Percentiles rank a stretch among this genome's conserved stretches.
Conservation (phyloP, 2,113 vertebrate species). For the Vulpes lagopus region DNA sequence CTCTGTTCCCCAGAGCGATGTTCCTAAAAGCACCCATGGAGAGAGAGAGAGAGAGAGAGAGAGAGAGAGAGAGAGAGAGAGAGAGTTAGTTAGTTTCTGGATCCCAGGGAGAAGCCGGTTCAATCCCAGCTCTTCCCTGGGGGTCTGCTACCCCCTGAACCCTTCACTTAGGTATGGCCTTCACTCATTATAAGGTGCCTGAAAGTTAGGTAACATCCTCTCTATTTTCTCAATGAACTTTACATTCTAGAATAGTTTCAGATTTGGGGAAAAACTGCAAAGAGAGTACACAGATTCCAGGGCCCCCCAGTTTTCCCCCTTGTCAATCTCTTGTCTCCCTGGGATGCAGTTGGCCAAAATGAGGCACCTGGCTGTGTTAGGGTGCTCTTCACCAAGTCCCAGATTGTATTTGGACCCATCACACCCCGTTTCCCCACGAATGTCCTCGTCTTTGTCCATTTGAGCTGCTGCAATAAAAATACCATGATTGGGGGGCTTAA, state of each 20-base stretch:
- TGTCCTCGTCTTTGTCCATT: not conserved
- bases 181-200: not conserved
- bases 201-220: not conserved
- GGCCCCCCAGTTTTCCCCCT: not conserved
- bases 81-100: no score
- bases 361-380: not conserved
- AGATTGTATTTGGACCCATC: not conserved
- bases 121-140: not conserved
- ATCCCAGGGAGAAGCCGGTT: not conserved
- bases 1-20: not conserved
- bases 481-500: not conserved
- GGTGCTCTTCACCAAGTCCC: not conserved
- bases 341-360: not conserved
- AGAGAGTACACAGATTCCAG: not conserved
- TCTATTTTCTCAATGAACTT: not conserved
- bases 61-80: no score
- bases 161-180: not conserved
- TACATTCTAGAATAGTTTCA: not conserved
- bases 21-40: not conserved
- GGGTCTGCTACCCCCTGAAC: not conserved
- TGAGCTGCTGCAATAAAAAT: not conserved
- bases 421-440: not conserved
- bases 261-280: not conserved
- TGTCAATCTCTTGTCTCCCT: accelerated
- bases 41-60: not conserved